Base-by-base conservation (phyloP, 2,113 vertebrate species). In the Pteropus alecto region DNA sequence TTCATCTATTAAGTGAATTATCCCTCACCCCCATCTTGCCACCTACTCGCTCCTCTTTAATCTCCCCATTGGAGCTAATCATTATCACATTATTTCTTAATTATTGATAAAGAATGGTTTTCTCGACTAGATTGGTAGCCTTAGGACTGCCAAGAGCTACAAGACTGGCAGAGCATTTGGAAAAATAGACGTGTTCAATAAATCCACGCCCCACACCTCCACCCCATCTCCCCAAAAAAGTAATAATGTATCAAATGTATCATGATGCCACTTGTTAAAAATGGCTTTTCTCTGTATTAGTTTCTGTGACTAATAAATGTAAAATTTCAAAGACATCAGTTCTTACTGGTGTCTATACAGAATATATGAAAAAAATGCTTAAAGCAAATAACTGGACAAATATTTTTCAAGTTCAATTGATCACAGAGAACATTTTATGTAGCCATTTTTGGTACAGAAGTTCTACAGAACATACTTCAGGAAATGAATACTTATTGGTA, bases 21-120 rank as follows among this genome's bases (percentile, higher is more conserved):
- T 35, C 1, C 15, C 83, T 10, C 38, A 33, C 21, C 6, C 4
- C 5, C 1, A 7, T 24, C 21, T 10, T 0, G 1, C 1, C 5
- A 76, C 4, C 5, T 79, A 41, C 2, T 79, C 6, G n/a, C 12
- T 15, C 7, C 19, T 15, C 5, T 15, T 81, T 76, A 63, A 87
- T 60, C 9, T 46, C 88, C 14, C 15, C 11, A 28, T 65, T 58
- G 67, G 38, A 41, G 22, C 3, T 87, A 93, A 81, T 1, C 5
- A 38, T 7, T 77, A 28, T 41, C 46, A 46, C 26, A 35, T 48
- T 76, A 87, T 73, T 28, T 88, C 10, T n/a, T 65, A 56, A 33
- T 26, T 84, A 56, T 58, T 77, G 7, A 61, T 67, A 90, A 81
- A 35, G 0, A 21, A 56, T 67, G 43, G 4, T 81, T 81, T 95